These are phyloP conservation scores for Salvelinus sp. DNA, from an alignment of 2,113 vertebrate genomes.

Conservation along the genomic window DNA sequence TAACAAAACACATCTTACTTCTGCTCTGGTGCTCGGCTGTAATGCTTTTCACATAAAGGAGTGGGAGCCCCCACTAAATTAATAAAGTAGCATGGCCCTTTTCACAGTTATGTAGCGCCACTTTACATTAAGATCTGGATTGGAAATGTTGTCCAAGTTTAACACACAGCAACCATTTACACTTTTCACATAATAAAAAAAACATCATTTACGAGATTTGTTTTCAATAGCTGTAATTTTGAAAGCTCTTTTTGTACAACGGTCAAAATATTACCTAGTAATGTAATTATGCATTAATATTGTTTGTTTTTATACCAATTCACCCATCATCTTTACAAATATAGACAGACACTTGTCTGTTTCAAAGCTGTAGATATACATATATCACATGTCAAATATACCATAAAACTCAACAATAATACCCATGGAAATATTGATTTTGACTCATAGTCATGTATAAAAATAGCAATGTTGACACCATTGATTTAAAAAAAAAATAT, in stretches of 20 bases:
- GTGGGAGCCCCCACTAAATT: slow-evolving; percentile 71
- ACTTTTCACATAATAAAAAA: background rate
- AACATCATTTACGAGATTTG: background rate
- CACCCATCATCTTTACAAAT: background rate
- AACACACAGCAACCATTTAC: slow-evolving; percentile 6
- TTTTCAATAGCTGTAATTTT: background rate
- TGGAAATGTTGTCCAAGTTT: slow-evolving; percentile 17
- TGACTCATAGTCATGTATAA: background rate
- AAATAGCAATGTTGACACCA: background rate
- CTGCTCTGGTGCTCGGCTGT: slow-evolving; percentile 84
- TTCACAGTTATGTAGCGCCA: slow-evolving; percentile 69
- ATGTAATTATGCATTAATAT: background rate
- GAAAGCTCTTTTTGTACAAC: background rate
- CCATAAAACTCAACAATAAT: background rate
- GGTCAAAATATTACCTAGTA: background rate
- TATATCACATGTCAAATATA: background rate
- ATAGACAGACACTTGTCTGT: background rate
- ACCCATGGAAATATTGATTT: background rate
- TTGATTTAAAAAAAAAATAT: no score
- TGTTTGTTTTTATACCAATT: background rate
- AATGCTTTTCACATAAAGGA: slow-evolving; percentile 91
- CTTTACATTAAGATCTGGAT: slow-evolving; percentile 44
- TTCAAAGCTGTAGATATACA: background rate
- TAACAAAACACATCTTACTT: slow-evolving; percentile 92
- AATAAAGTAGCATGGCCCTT: slow-evolving; percentile 72